These are phyloP conservation scores for Diadophis punctatus DNA, from an alignment of 2,113 vertebrate species.

Conservation along the genomic window DNA sequence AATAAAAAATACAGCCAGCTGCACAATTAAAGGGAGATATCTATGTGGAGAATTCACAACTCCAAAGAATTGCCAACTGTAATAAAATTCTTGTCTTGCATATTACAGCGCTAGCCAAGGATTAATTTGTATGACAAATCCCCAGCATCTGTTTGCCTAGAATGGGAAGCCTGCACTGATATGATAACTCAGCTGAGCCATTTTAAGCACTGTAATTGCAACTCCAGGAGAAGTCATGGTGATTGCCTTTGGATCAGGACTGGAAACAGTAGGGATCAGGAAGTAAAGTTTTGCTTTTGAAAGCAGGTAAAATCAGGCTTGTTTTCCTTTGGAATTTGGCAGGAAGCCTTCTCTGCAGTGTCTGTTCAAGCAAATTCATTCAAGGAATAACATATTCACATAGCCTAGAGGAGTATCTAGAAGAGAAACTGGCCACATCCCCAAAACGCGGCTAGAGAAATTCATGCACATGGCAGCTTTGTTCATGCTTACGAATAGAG, in stretches of 20 bases:
- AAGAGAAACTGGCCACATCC: neutral
- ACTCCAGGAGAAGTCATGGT: neutral
- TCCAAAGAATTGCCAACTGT: neutral
- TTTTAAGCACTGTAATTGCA: neutral
- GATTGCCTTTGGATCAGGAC: neutral
- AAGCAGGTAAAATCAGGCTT: neutral
- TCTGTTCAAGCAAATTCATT: neutral
- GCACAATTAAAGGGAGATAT: neutral
- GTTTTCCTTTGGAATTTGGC: neutral
- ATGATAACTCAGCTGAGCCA: neutral
- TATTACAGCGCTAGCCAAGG: neutral
- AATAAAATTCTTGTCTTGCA: neutral
- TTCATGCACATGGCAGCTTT: neutral
- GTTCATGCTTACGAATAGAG: neutral
- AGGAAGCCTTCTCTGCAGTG: neutral
- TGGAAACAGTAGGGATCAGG: neutral
- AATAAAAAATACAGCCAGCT: neutral
- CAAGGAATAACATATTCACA: neutral
- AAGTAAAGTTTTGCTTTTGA: neutral
- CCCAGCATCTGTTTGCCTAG: neutral
- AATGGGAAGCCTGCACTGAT: neutral
- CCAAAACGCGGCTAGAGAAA: neutral
- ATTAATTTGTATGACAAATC: constrained; percentile 9
- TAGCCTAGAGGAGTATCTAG: neutral
- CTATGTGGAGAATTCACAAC: neutral